Evolutionary conservation across 2,797 vertebrate species (phyloP).

Genomic region (Enteromius trimaculatus): DNA sequence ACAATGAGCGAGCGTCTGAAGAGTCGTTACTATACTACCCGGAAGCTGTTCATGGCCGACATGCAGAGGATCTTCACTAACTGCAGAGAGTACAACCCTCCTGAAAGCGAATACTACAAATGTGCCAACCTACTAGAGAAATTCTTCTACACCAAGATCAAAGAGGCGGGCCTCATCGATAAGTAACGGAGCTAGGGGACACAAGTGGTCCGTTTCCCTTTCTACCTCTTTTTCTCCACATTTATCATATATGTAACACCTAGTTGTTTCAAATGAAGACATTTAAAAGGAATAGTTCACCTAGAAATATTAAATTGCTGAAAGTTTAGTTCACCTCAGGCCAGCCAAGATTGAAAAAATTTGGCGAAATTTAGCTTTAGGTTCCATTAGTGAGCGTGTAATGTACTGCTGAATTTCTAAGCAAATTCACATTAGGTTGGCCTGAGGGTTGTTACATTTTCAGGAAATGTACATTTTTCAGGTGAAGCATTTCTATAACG

Average conservation of each 20-base stretch:
- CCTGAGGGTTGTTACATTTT: background rate
- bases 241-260: constrained; percentile 9
- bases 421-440: background rate
- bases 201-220: background rate
- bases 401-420: background rate
- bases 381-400: background rate
- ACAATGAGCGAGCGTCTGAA: constrained; percentile 98
- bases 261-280: constrained; percentile 7
- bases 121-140: constrained; percentile 99
- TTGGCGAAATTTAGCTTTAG: background rate
- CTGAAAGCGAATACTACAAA: constrained; percentile 99
- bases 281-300: background rate
- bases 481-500: background rate
- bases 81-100: constrained; percentile 97
- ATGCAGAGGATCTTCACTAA: constrained; percentile 99
- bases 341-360: background rate
- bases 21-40: constrained; percentile 97
- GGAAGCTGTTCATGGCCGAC: constrained; percentile 99
- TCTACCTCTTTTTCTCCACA: constrained; percentile 47
- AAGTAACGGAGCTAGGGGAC: constrained; percentile 77
- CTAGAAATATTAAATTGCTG: background rate
- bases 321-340: background rate
- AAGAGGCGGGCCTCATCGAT: constrained; percentile 96
- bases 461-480: background rate
- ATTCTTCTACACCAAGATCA: constrained; percentile 99